phyloP scores from a whole-genome alignment of 2,113 vertebrate species.

The Willisornis vidua region DNA sequence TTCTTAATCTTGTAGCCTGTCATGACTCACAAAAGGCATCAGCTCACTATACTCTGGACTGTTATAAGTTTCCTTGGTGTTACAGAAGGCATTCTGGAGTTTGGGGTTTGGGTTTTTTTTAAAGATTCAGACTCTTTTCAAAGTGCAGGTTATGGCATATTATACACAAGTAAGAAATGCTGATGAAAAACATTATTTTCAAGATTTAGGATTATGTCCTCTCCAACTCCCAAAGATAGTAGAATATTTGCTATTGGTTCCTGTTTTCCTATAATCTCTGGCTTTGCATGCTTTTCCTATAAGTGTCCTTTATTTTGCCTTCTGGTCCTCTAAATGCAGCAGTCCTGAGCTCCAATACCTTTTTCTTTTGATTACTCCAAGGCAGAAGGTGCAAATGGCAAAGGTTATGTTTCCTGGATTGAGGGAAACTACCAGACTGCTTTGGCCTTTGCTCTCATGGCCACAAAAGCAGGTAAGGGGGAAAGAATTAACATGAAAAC shows the following conservation, averaged over 20 bases:
- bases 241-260: not conserved
- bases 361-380: constrained; percentile 22
- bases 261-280: not conserved
- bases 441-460: not conserved
- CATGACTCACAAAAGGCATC: not conserved
- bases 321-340: not conserved
- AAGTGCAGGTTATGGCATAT: not conserved
- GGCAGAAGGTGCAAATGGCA: constrained; percentile 8
- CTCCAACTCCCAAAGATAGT: not conserved
- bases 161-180: not conserved
- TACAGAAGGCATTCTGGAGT: not conserved
- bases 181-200: not conserved
- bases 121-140: not conserved
- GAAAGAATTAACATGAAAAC: constrained; percentile 18
- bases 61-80: not conserved
- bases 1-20: not conserved
- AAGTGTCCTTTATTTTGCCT: not conserved
- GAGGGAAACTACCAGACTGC: not conserved
- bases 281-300: not conserved
- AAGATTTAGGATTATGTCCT: not conserved
- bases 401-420: constrained; percentile 8
- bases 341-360: not conserved
- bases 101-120: not conserved
- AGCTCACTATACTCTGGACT: not conserved
- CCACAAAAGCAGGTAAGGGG: not conserved